Percentiles rank a stretch among this genome's conserved stretches.
Evolutionary conservation across 2,797 vertebrate genomes (phyloP).

Genomic region (Notolepis coatsorum): DNA sequence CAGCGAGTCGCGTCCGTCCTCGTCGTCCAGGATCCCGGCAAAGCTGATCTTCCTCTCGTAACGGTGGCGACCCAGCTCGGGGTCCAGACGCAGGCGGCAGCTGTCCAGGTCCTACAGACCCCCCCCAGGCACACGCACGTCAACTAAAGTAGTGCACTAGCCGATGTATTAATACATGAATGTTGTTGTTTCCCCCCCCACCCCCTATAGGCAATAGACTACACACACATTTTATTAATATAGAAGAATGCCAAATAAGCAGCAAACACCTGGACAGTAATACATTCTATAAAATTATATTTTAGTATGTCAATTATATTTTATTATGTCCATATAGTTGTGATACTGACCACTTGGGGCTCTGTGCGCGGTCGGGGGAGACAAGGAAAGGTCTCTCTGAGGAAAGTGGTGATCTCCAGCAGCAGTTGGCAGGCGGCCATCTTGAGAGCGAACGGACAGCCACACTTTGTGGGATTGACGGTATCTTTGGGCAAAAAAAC

Average conservation of each 20-base stretch:
- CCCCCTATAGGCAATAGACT: too few relatives aligned
- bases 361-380: slow-evolving; percentile 94
- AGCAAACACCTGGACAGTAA: too few relatives aligned
- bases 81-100: slow-evolving; percentile 93
- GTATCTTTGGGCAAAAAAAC: slow-evolving; percentile 82
- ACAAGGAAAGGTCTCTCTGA: slow-evolving; percentile 96
- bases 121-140: too few relatives aligned
- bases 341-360: slow-evolving; percentile 90
- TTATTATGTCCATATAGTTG: not conserved
- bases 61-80: slow-evolving; percentile 94
- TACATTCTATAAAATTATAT: too few relatives aligned
- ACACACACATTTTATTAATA: too few relatives aligned
- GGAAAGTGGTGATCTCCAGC: slow-evolving; percentile 97
- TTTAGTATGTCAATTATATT: too few relatives aligned
- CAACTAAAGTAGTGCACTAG: too few relatives aligned
- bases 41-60: slow-evolving; percentile 99
- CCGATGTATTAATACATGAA: too few relatives aligned
- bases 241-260: too few relatives aligned
- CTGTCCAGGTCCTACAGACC: slow-evolving; percentile 92
- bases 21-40: slow-evolving; percentile 96
- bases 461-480: slow-evolving; percentile 97
- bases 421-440: slow-evolving; percentile 98
- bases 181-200: too few relatives aligned
- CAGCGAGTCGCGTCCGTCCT: slow-evolving; percentile 94
- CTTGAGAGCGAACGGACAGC: slow-evolving; percentile 97